Percentiles rank a stretch among this genome's conserved stretches.
Evolutionary conservation across 2,113 vertebrate genomes (phyloP).

Genomic region (Artemisiospiza belli): DNA sequence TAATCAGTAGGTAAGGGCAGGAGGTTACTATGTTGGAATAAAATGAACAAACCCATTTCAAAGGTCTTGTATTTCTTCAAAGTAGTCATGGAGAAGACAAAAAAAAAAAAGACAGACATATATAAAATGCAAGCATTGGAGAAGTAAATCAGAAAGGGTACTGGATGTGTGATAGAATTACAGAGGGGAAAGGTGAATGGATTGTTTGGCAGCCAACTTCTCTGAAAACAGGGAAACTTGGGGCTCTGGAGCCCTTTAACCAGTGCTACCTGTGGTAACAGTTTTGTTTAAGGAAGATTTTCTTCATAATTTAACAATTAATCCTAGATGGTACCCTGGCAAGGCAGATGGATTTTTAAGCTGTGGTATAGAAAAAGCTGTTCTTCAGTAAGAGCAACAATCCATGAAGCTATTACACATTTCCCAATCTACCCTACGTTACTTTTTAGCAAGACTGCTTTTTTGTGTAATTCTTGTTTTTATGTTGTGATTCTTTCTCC

Average conservation of each 20-base stretch:
- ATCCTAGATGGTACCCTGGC: neutral
- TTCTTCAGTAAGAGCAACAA: neutral
- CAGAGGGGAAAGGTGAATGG: neutral
- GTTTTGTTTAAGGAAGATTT: neutral
- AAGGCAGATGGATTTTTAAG: neutral
- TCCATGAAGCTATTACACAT: neutral
- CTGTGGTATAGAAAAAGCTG: neutral
- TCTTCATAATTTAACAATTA: neutral
- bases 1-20: conserved; percentile 11
- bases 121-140: neutral
- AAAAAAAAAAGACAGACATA: neutral
- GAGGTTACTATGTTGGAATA: neutral
- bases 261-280: neutral
- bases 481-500: neutral
- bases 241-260: neutral
- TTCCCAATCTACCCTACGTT: neutral
- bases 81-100: neutral
- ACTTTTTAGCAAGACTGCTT: neutral
- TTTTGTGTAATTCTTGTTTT: neutral
- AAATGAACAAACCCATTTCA: neutral
- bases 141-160: neutral
- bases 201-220: neutral
- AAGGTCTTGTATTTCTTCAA: neutral
- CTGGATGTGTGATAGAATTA: neutral
- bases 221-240: neutral